Base-by-base conservation (phyloP, 2,113 vertebrate species). In the mouse (Mus musculus) region DNA sequence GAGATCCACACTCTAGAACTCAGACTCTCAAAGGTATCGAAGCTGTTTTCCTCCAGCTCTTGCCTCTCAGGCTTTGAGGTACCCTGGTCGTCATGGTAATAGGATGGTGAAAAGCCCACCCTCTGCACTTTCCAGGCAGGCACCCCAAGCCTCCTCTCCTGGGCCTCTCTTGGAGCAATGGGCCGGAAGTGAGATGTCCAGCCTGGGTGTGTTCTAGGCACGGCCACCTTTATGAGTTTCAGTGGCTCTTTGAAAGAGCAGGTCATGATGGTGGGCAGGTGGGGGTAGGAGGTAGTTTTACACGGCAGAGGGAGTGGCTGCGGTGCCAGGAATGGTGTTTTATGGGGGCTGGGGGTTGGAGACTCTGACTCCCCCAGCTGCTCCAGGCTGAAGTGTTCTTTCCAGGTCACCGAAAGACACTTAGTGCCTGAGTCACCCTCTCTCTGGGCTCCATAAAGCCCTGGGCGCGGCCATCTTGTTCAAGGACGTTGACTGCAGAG, bases 311-410 rank as follows among this genome's bases (percentile, higher is more conserved):
- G 96, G 92, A 89, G 97, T 95, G 97, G 98, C 98, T 94, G 95
- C 28, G 97, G 96, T 97, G 98, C 90, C 95, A 61, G 93, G 88
- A 94, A 88, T 72, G 94, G 2, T 78, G 95, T 98, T 98, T 98
- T 98, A 98, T 97, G 97, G 98, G 96, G 98, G 97, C 63, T 95
- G 97, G 96, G 96, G 95, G 96, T 96, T 97, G 98, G 97, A 97
- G 97, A 96, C 97, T 98, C 96, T 98, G 97, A 92, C 96, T 97
- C 96, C 98, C 98, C 89, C 93, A 96, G 81, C 88, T 97, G 97
- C 96, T 97, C 81, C 85, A 84, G 95, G 92, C 97, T 98, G 96
- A 96, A 93, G 14, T 84, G 96, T 93, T 96, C 93, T 97, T 98
- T 94, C 96, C 81, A 97, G 98, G 98, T 98, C 98, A 98, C 16